Base-by-base conservation (phyloP, 1,140 invertebrate species). In the Lasioglossum baleicum region DNA sequence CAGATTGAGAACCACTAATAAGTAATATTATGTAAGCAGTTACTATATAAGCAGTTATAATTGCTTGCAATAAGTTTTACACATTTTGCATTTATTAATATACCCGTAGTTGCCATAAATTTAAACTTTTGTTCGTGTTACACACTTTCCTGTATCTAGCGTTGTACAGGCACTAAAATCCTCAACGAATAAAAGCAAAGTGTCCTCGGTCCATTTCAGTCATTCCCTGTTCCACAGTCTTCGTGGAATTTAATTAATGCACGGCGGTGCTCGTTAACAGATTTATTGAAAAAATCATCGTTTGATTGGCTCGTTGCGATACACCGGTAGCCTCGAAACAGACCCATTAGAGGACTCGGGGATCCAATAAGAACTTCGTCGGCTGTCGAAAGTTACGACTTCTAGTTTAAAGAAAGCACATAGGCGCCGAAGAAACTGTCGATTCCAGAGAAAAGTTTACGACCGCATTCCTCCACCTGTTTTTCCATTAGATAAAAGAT, bases 361-460 rank as follows among this genome's bases (percentile, higher is more conserved):
- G 17, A 31, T n/a, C 2, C 31, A 11, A 8, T 44, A 53, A 68
- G n/a, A 51, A 48, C 2, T 58, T 40, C 42, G 44, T 15, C 35
- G 2, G 17, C 11, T 10, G 44, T 48, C 40, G 8, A 58, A 58
- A 60, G 64, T 58, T 75, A 75, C 31, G 64, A 40, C 74, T 42
- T 26, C 65, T 40, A 44, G 48, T 75, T 67, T 68, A 68, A 75
- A 17, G 31, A 68, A 75, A 68, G 26, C 35, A n/a, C 22, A 31
- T 17, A 15, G 64, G 44, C 48, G 8, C 2, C 13, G 17, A 75
- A 65, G 73, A 66, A 67, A 75, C 20, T 31, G 22, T 56, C 63
- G 31, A 56, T 65, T 8, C 7, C 17, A n/a, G 48, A 26, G 60
- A 67, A 44, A 56, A 58, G 42, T 75, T 75, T 75, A 75, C 74